phyloP scores from a whole-genome alignment of 2,113 vertebrate species.

The Albula glossodonta region DNA sequence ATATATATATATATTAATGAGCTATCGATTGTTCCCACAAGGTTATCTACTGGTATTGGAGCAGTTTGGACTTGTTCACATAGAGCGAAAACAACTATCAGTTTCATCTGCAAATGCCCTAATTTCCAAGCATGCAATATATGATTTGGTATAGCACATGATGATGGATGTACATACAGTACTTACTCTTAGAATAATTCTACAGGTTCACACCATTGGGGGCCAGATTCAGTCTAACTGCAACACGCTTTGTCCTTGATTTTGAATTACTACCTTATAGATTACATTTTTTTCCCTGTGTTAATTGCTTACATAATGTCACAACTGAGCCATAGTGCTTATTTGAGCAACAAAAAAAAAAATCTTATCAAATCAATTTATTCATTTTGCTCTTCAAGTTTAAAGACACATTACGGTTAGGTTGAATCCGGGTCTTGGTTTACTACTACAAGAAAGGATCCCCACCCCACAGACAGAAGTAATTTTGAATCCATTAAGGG shows the following conservation, averaged over 20 bases:
- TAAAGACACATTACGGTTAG: slow-evolving; percentile 19
- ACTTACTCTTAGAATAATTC: slow-evolving; percentile 36
- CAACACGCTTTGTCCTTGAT: background rate
- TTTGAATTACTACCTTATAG: background rate
- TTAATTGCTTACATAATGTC: background rate
- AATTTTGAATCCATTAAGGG: slow-evolving; percentile 10
- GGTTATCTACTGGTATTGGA: slow-evolving; percentile 31
- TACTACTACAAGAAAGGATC: slow-evolving; percentile 9
- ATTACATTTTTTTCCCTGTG: background rate
- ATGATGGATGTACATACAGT: slow-evolving; percentile 50
- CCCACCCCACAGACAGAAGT: slow-evolving; percentile 13
- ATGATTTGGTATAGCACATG: slow-evolving; percentile 60
- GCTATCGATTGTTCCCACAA: slow-evolving; percentile 51
- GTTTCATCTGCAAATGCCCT: slow-evolving; percentile 49
- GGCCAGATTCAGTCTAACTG: background rate
- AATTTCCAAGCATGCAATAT: slow-evolving; percentile 52
- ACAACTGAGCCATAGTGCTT: background rate
- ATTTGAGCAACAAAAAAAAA: background rate
- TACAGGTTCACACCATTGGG: slow-evolving; percentile 26
- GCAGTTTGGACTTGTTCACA: slow-evolving; percentile 31
- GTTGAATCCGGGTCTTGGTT: background rate
- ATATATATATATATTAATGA: slow-evolving; percentile 34
- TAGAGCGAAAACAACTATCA: slow-evolving; percentile 14
- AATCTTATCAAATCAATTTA: too few species aligned
- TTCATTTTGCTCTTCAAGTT: background rate